phyloP scores from a whole-genome alignment of 2,113 vertebrate species.

The Cyrtonyx montezumae region DNA sequence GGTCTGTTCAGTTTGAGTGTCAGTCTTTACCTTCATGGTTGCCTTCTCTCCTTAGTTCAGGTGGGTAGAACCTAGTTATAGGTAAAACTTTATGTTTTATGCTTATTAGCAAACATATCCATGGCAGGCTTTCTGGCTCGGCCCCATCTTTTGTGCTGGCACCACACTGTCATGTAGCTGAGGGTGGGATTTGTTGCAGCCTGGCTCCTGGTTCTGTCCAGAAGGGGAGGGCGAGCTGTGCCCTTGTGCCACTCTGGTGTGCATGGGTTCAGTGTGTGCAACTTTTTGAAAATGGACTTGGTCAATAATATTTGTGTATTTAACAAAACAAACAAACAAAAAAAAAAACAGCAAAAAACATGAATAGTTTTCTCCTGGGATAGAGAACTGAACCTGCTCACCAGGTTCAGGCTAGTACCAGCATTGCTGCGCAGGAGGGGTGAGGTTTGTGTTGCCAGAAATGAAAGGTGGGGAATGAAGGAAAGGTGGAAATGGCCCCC shows the following conservation, averaged over 20 bases:
- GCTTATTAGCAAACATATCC: not conserved
- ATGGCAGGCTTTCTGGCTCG: not conserved
- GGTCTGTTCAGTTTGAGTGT: not conserved
- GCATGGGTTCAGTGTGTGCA: not conserved
- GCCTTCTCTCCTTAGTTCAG: not conserved
- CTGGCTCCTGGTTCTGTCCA: not conserved
- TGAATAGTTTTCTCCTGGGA: not conserved
- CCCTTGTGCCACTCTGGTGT: not conserved
- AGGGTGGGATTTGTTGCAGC: not conserved
- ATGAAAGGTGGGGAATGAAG: slow-evolving; percentile 51
- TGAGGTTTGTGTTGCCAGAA: slow-evolving; percentile 17
- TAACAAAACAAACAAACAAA: not conserved
- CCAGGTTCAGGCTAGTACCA: slow-evolving; percentile 28
- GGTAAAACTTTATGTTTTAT: not conserved
- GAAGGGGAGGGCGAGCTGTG: not conserved
- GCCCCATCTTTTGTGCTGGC: not conserved
- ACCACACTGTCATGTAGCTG: not conserved
- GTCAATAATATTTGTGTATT: not conserved
- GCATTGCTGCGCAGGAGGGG: not conserved
- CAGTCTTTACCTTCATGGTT: not conserved
- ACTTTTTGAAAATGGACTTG: not conserved
- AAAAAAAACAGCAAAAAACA: not conserved
- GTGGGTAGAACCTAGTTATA: not conserved
- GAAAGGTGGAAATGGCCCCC: slow-evolving; percentile 41
- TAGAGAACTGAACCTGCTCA: slow-evolving; percentile 25